Percentiles rank a stretch among this genome's conserved stretches.
Evolutionary conservation across 2,888 invertebrate species (phyloP).

Genomic region (Lysandra coridon): DNA sequence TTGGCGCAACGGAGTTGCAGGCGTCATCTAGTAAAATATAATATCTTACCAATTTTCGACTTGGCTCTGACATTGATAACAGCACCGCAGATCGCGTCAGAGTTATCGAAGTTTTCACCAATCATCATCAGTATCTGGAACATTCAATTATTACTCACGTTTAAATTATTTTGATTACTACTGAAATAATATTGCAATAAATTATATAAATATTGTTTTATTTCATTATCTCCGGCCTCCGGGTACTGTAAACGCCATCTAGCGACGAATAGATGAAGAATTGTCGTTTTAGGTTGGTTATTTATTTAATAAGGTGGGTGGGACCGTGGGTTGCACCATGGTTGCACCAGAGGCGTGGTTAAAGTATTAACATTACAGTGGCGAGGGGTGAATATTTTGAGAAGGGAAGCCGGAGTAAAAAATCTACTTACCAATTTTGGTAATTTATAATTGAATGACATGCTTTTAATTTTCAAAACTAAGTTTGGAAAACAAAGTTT

Average conservation of each 20-base stretch:
- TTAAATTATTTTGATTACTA: too few relatives aligned
- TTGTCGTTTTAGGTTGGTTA: not conserved
- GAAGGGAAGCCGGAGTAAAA: too few relatives aligned
- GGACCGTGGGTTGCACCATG: too few relatives aligned
- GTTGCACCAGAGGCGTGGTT: too few relatives aligned
- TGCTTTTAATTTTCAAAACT: too few relatives aligned
- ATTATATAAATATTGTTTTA: not conserved
- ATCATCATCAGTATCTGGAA: constrained; percentile 82
- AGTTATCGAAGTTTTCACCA: constrained; percentile 94
- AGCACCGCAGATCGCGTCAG: constrained; percentile 94
- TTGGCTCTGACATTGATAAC: constrained; percentile 94
- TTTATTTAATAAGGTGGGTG: not conserved
- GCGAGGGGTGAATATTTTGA: too few relatives aligned
- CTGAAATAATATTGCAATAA: not conserved
- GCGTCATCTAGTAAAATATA: too few relatives aligned
- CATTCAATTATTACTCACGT: not conserved
- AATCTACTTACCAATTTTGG: too few relatives aligned
- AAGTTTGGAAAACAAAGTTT: too few relatives aligned
- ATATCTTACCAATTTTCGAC: constrained; percentile 89
- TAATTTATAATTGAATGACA: too few relatives aligned
- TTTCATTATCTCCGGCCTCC: not conserved
- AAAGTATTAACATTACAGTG: too few relatives aligned
- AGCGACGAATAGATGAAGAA: not conserved
- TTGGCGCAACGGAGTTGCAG: too few relatives aligned
- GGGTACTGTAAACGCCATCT: not conserved